Evolutionary conservation across 1,140 invertebrate genomes (phyloP).

Genomic region (Aphaenogaster ashmeadi): DNA sequence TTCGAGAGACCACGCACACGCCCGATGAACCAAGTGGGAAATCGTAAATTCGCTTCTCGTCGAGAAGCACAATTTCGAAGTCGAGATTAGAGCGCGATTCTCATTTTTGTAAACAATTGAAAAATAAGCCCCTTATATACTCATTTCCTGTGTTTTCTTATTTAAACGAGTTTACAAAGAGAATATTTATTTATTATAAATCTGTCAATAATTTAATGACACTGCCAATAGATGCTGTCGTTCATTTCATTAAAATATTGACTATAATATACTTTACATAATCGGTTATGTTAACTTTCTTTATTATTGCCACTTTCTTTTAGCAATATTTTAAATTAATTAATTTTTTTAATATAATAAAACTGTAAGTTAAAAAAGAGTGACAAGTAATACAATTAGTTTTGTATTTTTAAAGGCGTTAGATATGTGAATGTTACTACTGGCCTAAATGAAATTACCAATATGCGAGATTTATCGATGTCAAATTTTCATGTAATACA

Average conservation of each 20-base stretch:
- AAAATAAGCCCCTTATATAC: neutral
- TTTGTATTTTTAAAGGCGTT: neutral
- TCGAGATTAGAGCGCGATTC: constrained; percentile 34
- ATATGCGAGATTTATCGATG: neutral
- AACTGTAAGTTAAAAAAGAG: neutral
- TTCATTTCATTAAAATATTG: neutral
- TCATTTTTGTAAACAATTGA: constrained; percentile 34
- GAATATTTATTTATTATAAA: neutral
- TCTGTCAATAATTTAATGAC: neutral
- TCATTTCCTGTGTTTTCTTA: neutral
- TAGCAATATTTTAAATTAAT: neutral
- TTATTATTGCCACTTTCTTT: neutral
- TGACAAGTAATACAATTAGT: neutral
- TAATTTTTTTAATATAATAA: neutral
- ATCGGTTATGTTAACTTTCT: neutral
- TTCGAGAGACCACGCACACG: constrained; percentile 59
- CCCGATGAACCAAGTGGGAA: constrained; percentile 59
- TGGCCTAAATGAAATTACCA: neutral
- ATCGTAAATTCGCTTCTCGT: constrained; percentile 60
- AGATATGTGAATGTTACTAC: neutral
- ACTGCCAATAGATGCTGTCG: neutral
- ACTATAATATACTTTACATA: neutral
- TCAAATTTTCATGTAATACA: constrained; percentile 21
- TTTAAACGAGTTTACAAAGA: neutral
- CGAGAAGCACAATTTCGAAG: constrained; percentile 46